A percentile compares a stretch with the other conserved stretches of the same genome.
phyloP scores from a whole-genome alignment of 2,113 vertebrate species.

The Coturnix japonica region DNA sequence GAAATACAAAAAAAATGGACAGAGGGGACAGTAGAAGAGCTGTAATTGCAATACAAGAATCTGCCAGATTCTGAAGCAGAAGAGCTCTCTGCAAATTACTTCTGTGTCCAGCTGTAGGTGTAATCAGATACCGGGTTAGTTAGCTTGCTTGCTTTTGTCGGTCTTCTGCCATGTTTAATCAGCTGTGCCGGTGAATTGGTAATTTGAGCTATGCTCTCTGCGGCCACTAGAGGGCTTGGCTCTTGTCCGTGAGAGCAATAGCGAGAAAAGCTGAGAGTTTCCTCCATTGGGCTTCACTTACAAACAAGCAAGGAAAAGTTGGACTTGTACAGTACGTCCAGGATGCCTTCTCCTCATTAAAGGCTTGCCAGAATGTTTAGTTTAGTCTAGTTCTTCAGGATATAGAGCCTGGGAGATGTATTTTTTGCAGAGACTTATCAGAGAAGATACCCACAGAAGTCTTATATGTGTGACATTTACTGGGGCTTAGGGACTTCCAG shows the following conservation, averaged over 20 bases:
- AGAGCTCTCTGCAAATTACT: not conserved
- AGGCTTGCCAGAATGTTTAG: not conserved
- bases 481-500: not conserved
- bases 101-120: not conserved
- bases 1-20: accelerated
- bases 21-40: accelerated
- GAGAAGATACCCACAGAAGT: accelerated
- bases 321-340: accelerated
- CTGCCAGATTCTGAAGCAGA: not conserved
- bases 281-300: not conserved
- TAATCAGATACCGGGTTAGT: not conserved
- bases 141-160: no score
- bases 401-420: accelerated
- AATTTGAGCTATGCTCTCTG: accelerated
- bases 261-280: not conserved
- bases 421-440: not conserved
- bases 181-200: accelerated
- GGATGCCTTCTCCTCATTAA: not conserved
- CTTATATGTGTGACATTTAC: accelerated
- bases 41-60: accelerated
- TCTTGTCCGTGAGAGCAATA: accelerated
- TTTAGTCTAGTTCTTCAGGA: not conserved
- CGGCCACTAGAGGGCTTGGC: not conserved
- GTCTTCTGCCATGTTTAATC: not conserved
- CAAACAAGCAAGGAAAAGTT: accelerated